Evolutionary conservation across 2,113 vertebrate species (phyloP).

Genomic region (Corythornis vintsioides): DNA sequence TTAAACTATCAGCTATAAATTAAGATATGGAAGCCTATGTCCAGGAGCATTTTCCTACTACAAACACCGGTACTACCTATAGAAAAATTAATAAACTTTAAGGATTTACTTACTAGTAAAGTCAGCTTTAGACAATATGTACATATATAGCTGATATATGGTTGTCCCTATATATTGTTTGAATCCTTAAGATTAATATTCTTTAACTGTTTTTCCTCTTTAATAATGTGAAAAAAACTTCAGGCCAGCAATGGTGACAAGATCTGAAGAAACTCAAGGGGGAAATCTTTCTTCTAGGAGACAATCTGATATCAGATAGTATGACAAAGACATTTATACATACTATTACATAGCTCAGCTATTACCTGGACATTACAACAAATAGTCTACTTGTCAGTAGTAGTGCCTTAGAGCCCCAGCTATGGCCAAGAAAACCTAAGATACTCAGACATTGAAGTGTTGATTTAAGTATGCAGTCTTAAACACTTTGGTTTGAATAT

Average conservation of each 20-base stretch:
- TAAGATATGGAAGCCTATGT: neutral
- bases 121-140: neutral
- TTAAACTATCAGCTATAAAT: neutral
- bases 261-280: neutral
- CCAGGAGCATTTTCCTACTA: neutral
- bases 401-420: neutral
- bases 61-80: neutral
- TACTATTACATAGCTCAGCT: neutral
- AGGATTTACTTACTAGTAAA: neutral
- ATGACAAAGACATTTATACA: neutral
- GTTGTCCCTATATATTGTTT: neutral
- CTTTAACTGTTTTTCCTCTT: neutral
- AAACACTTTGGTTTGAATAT: neutral
- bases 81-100: neutral
- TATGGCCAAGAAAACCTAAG: neutral
- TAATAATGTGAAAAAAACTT: neutral
- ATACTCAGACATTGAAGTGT: neutral
- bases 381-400: neutral
- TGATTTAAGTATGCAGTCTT: conserved; percentile 1
- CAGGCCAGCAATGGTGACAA: neutral
- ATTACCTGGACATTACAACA: neutral
- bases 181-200: neutral
- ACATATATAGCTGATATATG: neutral
- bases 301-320: neutral
- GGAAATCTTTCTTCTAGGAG: neutral